phyloP scores from a whole-genome alignment of 2,113 vertebrate species.

The Platycercus adscitus region DNA sequence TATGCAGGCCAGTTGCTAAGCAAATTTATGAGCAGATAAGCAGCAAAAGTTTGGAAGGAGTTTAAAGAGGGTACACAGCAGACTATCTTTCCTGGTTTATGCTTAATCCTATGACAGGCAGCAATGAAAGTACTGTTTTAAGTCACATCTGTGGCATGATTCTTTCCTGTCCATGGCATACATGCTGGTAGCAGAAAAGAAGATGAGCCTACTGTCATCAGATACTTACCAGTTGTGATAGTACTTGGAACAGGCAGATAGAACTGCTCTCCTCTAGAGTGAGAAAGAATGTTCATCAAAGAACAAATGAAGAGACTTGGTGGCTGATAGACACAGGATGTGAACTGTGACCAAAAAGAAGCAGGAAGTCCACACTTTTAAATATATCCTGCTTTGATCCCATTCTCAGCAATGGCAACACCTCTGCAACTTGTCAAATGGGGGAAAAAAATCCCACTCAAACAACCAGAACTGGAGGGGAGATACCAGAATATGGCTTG shows the following conservation, averaged over 20 bases:
- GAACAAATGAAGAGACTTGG: neutral
- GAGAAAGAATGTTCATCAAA: neutral
- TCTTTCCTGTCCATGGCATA: neutral
- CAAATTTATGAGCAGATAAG: neutral
- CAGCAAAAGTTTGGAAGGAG: neutral
- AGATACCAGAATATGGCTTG: neutral
- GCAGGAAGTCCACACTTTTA: neutral
- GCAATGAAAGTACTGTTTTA: neutral
- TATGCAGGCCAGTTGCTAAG: neutral
- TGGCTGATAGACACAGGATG: neutral
- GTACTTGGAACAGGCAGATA: neutral
- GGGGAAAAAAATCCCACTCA: neutral
- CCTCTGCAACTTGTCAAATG: neutral
- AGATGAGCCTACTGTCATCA: neutral
- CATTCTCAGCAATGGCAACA: neutral
- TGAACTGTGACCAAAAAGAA: neutral
- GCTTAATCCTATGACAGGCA: neutral
- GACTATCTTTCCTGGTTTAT: neutral
- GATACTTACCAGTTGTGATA: neutral
- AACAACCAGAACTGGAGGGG: neutral
- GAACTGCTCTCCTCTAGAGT: neutral
- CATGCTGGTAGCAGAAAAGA: neutral
- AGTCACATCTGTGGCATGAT: neutral
- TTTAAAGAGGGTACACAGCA: neutral
- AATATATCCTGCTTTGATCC: neutral